A percentile compares a stretch with the other conserved stretches of the same genome.
phyloP scores from a whole-genome alignment of 2,113 vertebrate species.

The Gymnocephalus cernua region DNA sequence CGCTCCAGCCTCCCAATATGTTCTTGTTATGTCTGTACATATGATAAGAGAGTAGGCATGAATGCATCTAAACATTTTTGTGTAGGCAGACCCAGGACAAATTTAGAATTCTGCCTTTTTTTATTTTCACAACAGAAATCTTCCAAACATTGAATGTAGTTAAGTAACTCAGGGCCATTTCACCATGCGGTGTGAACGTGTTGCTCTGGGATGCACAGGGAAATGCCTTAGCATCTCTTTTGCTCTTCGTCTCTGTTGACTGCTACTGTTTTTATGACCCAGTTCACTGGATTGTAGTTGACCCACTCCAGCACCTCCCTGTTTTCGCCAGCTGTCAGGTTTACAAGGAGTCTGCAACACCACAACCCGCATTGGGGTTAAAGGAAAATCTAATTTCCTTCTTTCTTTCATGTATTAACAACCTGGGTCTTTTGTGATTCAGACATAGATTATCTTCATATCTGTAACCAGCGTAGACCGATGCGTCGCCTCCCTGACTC shows the following conservation, averaged over 20 bases:
- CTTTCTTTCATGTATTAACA: background rate
- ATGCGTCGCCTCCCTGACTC: too few relatives aligned
- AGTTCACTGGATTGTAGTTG: constrained; percentile 32
- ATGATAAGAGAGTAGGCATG: background rate
- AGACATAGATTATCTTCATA: background rate
- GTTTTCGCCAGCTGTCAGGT: constrained; percentile 37
- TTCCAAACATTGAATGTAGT: constrained; percentile 9
- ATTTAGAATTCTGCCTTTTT: background rate
- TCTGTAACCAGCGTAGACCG: too few relatives aligned
- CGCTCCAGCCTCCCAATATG: constrained; percentile 1
- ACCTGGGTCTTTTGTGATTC: background rate
- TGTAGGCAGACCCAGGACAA: background rate
- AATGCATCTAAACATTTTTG: background rate
- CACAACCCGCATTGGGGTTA: background rate
- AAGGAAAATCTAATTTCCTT: background rate
- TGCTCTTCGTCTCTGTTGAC: constrained; percentile 44
- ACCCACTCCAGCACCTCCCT: constrained; percentile 17
- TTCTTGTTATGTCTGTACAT: constrained; percentile 17
- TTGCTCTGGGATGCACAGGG: constrained; percentile 58
- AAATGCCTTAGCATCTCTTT: constrained; percentile 30
- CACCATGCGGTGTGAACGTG: constrained; percentile 20
- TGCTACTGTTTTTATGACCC: constrained; percentile 51
- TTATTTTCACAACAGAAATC: constrained; percentile 22
- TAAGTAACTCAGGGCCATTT: constrained; percentile 34
- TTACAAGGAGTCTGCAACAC: constrained; percentile 20